These are phyloP conservation scores for Trichoplax adhaerens DNA, from an alignment of 37 sponge, comb jelly and placozoan genomes.

Conservation along the genomic window DNA sequence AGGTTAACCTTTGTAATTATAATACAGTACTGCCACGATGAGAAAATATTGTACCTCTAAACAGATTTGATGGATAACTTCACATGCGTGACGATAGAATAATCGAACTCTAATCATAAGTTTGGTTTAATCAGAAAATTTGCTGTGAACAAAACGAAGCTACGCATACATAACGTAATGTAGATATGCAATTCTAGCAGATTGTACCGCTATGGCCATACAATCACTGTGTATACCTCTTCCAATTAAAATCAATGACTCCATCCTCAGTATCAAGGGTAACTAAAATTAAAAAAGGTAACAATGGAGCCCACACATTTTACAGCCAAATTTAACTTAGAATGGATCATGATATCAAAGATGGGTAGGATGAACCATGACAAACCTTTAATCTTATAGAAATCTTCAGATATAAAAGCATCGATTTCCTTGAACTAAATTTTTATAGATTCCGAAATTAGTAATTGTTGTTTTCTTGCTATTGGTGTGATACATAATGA, in stretches of 20 bases:
- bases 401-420: constrained; percentile 70
- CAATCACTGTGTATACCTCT: constrained; percentile 26
- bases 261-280: constrained; percentile 18
- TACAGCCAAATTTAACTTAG: not conserved
- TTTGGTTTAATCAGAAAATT: not conserved
- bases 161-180: no score
- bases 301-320: not conserved
- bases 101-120: constrained; percentile 38
- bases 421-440: constrained; percentile 73
- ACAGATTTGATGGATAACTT: constrained; percentile 63
- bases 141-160: no score
- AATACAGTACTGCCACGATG: not conserved
- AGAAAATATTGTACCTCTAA: constrained; percentile 41
- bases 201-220: no score
- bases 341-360: constrained; percentile 1
- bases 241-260: constrained; percentile 68
- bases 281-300: not conserved
- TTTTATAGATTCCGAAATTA: constrained; percentile 5
- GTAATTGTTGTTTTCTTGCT: not conserved
- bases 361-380: not conserved
- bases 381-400: constrained; percentile 79
- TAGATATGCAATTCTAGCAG: no score
- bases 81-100: constrained; percentile 65
- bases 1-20: not conserved
- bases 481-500: constrained; percentile 3